Evolutionary conservation across 2,797 vertebrate genomes (phyloP).

Genomic region (Acrocephalus scirpaceus): DNA sequence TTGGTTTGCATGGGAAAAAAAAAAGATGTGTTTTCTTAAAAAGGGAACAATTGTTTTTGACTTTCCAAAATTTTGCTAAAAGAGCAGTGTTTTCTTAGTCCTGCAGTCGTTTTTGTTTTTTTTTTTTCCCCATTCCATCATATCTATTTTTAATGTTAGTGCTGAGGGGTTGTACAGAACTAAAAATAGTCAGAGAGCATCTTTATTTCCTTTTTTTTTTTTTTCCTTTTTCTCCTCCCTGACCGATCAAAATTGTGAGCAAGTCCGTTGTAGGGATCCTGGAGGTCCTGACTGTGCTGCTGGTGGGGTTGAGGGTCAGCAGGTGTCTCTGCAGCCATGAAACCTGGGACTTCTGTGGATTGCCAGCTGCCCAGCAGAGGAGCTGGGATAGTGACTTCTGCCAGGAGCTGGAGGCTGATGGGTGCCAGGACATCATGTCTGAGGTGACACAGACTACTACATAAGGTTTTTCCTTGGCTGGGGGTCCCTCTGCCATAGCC

Average conservation of each 20-base stretch:
- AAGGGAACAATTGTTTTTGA: neutral
- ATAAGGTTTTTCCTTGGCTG: neutral
- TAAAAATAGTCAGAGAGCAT: neutral
- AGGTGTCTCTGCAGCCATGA: neutral
- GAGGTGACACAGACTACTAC: neutral
- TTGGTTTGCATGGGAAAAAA: neutral
- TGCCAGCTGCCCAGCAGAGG: accelerated
- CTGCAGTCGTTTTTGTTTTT: neutral
- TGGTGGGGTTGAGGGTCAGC: neutral
- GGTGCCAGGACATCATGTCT: accelerated
- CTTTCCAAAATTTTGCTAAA: neutral
- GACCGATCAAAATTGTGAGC: neutral
- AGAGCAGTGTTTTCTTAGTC: neutral
- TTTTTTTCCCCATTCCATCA: neutral
- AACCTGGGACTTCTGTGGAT: neutral
- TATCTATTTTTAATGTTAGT: neutral
- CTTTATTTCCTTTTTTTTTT: neutral
- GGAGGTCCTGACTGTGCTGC: neutral
- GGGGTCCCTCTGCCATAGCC: accelerated
- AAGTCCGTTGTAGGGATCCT: neutral
- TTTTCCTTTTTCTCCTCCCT: neutral
- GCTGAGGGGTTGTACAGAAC: neutral
- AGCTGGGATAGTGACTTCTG: neutral
- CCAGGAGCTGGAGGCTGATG: neutral
- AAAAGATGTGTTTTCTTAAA: neutral